Evolutionary conservation across 2,888 invertebrate species (phyloP).

Genomic region (Philopedon plagiatum): DNA sequence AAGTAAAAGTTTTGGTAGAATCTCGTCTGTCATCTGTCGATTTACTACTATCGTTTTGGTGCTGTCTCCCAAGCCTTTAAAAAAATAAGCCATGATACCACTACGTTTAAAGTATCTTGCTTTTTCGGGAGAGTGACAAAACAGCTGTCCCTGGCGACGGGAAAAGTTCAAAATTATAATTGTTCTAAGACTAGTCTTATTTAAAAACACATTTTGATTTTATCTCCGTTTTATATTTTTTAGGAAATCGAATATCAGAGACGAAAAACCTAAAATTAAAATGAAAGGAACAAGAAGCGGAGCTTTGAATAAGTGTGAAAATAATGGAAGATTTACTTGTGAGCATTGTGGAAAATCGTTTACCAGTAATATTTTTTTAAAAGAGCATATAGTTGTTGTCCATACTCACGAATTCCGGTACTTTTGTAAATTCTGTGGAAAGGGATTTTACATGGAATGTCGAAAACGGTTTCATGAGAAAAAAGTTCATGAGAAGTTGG

Average conservation of each 20-base stretch:
- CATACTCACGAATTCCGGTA: conserved; percentile 63
- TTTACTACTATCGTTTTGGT: no score
- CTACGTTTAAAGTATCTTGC: no score
- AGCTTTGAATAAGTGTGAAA: neutral
- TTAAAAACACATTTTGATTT: neutral
- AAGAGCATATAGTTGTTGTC: conserved; percentile 42
- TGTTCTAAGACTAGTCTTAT: no score
- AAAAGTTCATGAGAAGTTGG: conserved; percentile 32
- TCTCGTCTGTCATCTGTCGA: no score
- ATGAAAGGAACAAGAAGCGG: neutral
- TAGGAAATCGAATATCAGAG: neutral
- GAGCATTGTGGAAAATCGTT: conserved; percentile 34
- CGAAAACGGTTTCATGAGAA: conserved; percentile 36
- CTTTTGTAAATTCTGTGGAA: conserved; percentile 69
- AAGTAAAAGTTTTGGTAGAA: no score
- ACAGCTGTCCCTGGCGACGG: no score
- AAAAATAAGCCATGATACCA: no score
- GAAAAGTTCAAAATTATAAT: no score
- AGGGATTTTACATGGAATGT: conserved; percentile 63
- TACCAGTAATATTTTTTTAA: conserved; percentile 35
- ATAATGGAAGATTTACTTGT: conserved; percentile 27
- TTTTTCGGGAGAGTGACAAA: no score
- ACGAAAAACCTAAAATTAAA: neutral
- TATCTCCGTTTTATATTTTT: neutral
- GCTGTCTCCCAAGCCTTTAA: no score